Evolutionary conservation across 2,888 invertebrate species (phyloP).

Genomic region (Ophion slaviceki): DNA sequence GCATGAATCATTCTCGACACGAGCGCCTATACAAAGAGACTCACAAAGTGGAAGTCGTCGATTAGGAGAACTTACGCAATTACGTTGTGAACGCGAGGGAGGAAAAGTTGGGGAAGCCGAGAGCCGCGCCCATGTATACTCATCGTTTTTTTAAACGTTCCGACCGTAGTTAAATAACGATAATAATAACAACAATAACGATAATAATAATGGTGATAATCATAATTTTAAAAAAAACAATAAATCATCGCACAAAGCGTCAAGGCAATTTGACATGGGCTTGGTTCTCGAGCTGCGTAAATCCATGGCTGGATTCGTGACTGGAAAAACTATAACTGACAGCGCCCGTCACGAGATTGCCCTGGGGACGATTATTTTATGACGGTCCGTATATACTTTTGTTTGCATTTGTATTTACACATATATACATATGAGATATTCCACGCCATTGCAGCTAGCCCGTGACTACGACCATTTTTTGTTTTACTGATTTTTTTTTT

Average conservation of each 20-base stretch:
- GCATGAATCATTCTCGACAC: slow-evolving; percentile 49
- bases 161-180: not conserved
- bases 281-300: slow-evolving; percentile 23
- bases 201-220: slow-evolving; percentile 1
- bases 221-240: slow-evolving; percentile 18
- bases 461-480: too few species aligned
- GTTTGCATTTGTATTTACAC: too few species aligned
- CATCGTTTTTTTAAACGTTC: slow-evolving; percentile 16
- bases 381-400: not conserved
- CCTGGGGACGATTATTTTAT: slow-evolving; percentile 48
- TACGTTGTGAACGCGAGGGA: slow-evolving; percentile 36
- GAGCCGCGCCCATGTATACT: slow-evolving; percentile 41
- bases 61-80: slow-evolving; percentile 54
- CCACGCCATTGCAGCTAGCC: too few species aligned
- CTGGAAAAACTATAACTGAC: slow-evolving; percentile 57
- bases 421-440: too few species aligned
- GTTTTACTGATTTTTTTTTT: too few species aligned
- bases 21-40: slow-evolving; percentile 6
- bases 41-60: slow-evolving; percentile 36
- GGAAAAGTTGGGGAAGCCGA: slow-evolving; percentile 40
- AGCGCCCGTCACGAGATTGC: slow-evolving; percentile 30
- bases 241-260: slow-evolving; percentile 46
- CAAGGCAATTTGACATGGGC: slow-evolving; percentile 41
- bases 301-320: slow-evolving; percentile 33
- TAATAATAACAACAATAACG: slow-evolving; percentile 21